phyloP scores from a whole-genome alignment of 2,113 vertebrate species.

The Epinephelus cyanopodus region DNA sequence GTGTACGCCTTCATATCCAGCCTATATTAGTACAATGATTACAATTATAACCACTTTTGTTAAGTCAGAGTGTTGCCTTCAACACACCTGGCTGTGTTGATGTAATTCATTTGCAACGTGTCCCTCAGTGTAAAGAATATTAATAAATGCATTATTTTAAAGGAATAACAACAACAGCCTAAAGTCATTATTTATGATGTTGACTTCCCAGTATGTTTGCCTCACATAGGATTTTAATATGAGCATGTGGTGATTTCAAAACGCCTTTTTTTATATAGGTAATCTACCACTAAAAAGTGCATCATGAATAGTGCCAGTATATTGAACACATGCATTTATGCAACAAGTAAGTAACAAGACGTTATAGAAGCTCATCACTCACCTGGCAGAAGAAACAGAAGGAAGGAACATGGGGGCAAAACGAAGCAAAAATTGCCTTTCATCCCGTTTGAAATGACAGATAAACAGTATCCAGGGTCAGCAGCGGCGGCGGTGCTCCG shows the following conservation, averaged over 20 bases:
- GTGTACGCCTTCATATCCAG: not conserved
- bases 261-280: not conserved
- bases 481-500: conserved; percentile 31
- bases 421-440: conserved; percentile 43
- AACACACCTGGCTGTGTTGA: not conserved
- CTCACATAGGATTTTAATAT: not conserved
- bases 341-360: conserved; percentile 73
- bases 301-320: not conserved
- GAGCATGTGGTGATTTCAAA: not conserved
- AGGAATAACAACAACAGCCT: not conserved
- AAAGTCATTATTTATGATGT: not conserved
- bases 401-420: conserved; percentile 44
- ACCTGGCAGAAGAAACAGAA: conserved; percentile 76
- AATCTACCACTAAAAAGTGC: not conserved
- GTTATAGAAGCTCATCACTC: conserved; percentile 42
- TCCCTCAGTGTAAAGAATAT: not conserved
- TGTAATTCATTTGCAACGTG: not conserved
- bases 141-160: not conserved
- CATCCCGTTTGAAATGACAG: conserved; percentile 67
- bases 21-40: not conserved
- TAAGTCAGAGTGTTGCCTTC: not conserved
- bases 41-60: not conserved
- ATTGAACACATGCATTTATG: conserved; percentile 34
- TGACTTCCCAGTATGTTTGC: not conserved
- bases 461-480: conserved; percentile 51